Base-by-base conservation (phyloP, 2,113 vertebrate species). In the Vulpes vulpes region DNA sequence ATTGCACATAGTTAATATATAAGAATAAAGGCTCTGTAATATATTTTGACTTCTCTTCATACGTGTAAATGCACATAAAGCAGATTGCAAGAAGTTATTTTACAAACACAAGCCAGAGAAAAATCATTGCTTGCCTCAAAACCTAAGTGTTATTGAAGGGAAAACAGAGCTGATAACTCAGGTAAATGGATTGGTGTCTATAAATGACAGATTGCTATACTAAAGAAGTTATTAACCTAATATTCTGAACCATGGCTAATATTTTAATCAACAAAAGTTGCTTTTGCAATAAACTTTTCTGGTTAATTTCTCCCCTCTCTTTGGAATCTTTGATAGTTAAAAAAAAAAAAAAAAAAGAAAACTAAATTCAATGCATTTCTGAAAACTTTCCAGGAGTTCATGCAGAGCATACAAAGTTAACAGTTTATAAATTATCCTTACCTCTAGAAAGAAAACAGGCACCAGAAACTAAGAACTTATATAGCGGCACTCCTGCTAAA, bases 101-200 rank as follows among this genome's bases (percentile, higher is more conserved):
- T 90, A 85, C n/a, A 94, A 85, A 83, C 11, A 85, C 64, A 90
- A 94, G 38, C 80, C 79, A 90, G 53, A 90, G 62, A 62, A 89
- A 90, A 85, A 71, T 85, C 62, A 53, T 6, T 90, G 53, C 62
- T 84, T 90, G 59, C 32, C 9, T 27, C 69, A 78, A 79, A 96
- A 53, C 11, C 64, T 62, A 85, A 79, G 60, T 69, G 27, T 32
- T 65, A 89, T 2, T 78, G 25, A 76, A 85, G 32, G 11, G 43
- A 76, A 90, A 55, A 55, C 15, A 67, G 35, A 78, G 14, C n/a
- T 90, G 17, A 69, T 78, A 78, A 84, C 38, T 65, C 23, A 38
- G 53, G 53, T 71, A 43, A 82, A 65, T 49, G 57, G 49, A 1
- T 3, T 88, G 55, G n/a, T 43, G 22, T 88, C 71, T 89, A 60